phyloP scores from a whole-genome alignment of 2,888 invertebrate genomes.

The Limnephilus lunatus region DNA sequence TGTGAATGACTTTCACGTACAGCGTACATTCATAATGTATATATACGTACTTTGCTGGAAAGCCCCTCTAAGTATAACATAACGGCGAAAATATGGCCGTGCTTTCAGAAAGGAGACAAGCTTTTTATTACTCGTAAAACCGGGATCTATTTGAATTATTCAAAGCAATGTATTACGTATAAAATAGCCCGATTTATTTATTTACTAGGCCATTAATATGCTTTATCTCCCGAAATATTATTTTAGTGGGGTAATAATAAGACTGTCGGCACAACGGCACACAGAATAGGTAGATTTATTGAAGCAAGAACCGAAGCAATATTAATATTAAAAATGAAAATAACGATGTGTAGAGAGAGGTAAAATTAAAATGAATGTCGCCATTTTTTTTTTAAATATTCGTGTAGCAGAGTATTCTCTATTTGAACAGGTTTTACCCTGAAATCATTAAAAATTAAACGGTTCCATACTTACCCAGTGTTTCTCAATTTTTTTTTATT shows the following conservation, averaged over 20 bases:
- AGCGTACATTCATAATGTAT: not conserved
- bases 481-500: not conserved
- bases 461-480: not conserved
- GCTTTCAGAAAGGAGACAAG: conserved; percentile 21
- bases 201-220: conserved; percentile 39
- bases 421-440: not conserved
- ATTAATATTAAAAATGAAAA: not conserved
- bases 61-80: not conserved
- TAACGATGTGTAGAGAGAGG: not conserved
- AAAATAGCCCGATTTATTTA: conserved; percentile 45
- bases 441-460: not conserved
- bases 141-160: conserved; percentile 37
- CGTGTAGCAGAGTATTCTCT: not conserved
- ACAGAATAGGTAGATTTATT: not conserved
- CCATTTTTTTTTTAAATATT: not conserved
- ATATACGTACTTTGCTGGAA: not conserved
- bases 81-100: not conserved
- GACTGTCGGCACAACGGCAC: not conserved
- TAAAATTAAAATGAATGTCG: not conserved
- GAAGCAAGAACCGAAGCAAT: not conserved
- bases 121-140: conserved; percentile 41
- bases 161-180: conserved; percentile 45
- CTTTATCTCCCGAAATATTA: conserved; percentile 31
- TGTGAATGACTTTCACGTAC: not conserved
- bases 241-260: conserved; percentile 28